Conservation (phyloP, 2,888 invertebrate species). For the Drosophila anomelani region DNA sequence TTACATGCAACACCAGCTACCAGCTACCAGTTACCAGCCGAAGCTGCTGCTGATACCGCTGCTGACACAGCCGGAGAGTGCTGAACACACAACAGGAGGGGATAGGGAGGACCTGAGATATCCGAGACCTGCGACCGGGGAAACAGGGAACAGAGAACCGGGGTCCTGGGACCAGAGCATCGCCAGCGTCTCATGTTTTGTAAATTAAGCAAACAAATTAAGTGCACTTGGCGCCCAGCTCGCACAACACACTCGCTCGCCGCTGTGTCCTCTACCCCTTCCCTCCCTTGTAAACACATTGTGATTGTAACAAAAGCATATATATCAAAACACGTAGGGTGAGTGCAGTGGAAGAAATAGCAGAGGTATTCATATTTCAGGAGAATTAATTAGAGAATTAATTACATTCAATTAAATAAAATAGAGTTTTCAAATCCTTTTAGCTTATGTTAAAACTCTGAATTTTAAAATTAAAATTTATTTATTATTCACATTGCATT, state of each 20-base stretch:
- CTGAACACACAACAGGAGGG: slow-evolving; percentile 54
- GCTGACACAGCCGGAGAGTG: slow-evolving; percentile 62
- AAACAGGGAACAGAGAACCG: slow-evolving; percentile 2
- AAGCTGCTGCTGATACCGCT: slow-evolving; percentile 35
- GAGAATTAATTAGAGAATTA: background rate
- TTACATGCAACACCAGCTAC: slow-evolving; percentile 61
- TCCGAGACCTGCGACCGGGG: background rate
- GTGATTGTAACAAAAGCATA: slow-evolving; percentile 76
- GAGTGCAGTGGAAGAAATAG: background rate
- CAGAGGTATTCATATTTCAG: background rate
- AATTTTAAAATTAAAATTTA: background rate
- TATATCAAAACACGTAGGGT: slow-evolving; percentile 65
- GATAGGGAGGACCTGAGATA: background rate
- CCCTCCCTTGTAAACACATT: slow-evolving; percentile 69
- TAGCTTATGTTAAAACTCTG: background rate
- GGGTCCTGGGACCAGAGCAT: slow-evolving; percentile 24
- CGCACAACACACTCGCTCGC: slow-evolving; percentile 41
- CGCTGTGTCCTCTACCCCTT: slow-evolving; percentile 39
- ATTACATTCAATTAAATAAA: background rate
- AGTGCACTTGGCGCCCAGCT: slow-evolving; percentile 76
- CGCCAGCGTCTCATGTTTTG: slow-evolving; percentile 70
- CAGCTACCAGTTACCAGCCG: slow-evolving; percentile 13
- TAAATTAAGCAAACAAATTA: slow-evolving; percentile 82
- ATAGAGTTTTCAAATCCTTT: background rate
- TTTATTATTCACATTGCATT: background rate